Conservation (phyloP, 1,140 invertebrate species). For the Patella vulgata region DNA sequence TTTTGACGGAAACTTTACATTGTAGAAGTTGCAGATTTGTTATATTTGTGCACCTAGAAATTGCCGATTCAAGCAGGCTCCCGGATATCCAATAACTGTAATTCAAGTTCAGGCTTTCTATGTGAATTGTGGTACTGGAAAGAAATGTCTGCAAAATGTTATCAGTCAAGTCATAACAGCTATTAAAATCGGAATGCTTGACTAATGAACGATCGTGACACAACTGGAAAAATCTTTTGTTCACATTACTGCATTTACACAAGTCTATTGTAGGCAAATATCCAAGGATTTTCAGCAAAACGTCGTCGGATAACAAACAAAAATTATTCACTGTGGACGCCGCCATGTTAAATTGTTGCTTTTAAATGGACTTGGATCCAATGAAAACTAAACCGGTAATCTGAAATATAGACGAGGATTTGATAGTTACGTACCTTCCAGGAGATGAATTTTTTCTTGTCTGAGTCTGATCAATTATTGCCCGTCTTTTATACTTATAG, state of each 20-base stretch:
- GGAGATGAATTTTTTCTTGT: too few species aligned
- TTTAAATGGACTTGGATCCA: too few species aligned
- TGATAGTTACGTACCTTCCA: too few species aligned
- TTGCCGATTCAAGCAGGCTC: slow-evolving; percentile 20
- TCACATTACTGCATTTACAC: slow-evolving; percentile 22
- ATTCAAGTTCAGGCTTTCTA: slow-evolving; percentile 47
- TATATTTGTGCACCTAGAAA: slow-evolving; percentile 37
- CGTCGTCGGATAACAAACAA: slow-evolving; percentile 35
- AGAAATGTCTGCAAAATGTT: slow-evolving; percentile 27
- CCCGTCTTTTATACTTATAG: too few species aligned
- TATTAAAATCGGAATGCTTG: slow-evolving; percentile 15
- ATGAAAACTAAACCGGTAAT: too few species aligned
- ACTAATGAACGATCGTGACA: slow-evolving; percentile 33
- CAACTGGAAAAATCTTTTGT: slow-evolving; percentile 27
- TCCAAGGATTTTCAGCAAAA: slow-evolving; percentile 29
- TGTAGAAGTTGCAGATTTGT: slow-evolving; percentile 40
- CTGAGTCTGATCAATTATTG: too few species aligned
- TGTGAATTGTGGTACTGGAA: slow-evolving; percentile 11
- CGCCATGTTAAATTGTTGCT: slow-evolving; percentile 4
- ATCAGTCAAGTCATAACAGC: slow-evolving; percentile 27
- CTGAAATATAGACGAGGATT: too few species aligned
- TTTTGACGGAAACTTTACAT: slow-evolving; percentile 33
- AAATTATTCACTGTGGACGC: slow-evolving; percentile 21
- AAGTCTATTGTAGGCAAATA: slow-evolving; percentile 24
- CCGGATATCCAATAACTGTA: slow-evolving; percentile 48